Conservation (phyloP, 2,797 vertebrate genomes). For the Nannoperca australis region DNA sequence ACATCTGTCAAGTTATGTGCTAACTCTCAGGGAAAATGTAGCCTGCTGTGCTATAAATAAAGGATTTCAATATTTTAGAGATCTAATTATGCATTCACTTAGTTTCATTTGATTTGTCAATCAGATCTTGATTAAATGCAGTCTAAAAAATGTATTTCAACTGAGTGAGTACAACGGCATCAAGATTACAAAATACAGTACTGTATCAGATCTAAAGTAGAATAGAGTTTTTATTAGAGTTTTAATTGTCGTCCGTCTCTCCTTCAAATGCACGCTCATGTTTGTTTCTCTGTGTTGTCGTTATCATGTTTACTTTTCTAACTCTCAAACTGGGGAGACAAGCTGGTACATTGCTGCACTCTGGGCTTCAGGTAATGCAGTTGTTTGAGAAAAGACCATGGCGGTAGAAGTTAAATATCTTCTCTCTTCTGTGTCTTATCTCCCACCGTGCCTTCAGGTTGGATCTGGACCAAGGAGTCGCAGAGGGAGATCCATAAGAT, state of each 20-base stretch:
- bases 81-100: background rate
- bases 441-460: constrained; percentile 82
- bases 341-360: background rate
- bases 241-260: background rate
- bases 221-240: background rate
- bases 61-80: too few species aligned
- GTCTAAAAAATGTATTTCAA: background rate
- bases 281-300: background rate
- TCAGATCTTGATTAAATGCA: background rate
- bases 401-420: background rate
- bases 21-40: background rate
- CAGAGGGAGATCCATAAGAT: constrained; percentile 91
- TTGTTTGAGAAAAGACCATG: background rate
- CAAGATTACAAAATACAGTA: background rate
- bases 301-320: background rate
- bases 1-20: background rate
- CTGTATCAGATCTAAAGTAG: background rate
- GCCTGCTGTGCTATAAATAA: too few species aligned
- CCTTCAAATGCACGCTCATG: background rate
- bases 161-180: background rate
- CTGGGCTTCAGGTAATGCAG: background rate
- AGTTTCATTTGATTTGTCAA: background rate
- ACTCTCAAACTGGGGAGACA: background rate
- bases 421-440: background rate
- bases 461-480: constrained; percentile 97